Conservation (phyloP, 2,113 vertebrate species). For the Plestiodon gilberti region DNA sequence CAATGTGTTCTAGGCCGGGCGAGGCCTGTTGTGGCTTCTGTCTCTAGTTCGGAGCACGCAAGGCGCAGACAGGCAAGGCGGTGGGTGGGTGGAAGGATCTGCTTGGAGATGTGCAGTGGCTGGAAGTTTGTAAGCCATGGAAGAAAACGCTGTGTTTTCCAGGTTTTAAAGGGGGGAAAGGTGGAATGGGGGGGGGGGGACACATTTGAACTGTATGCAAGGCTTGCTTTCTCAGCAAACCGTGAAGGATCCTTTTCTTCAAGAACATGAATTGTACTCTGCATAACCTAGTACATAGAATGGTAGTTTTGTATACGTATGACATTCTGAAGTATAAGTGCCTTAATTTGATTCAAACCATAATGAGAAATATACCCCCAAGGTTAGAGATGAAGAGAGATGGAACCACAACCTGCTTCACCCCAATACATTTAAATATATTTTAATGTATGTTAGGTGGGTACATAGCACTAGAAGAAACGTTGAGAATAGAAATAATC, state of each 20-base stretch:
- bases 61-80: background rate
- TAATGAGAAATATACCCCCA: background rate
- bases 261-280: background rate
- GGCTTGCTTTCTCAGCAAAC: background rate
- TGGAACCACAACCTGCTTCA: background rate
- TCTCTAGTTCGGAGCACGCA: background rate
- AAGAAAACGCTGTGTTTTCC: background rate
- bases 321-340: background rate
- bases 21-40: background rate
- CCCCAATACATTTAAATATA: background rate
- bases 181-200: too few species aligned
- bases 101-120: background rate
- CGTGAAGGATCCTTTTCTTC: background rate
- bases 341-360: background rate
- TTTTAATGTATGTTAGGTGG: background rate
- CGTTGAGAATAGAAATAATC: background rate
- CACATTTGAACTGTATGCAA: background rate
- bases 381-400: background rate
- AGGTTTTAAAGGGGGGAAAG: background rate
- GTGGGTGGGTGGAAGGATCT: background rate
- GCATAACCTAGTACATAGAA: background rate
- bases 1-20: background rate
- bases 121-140: background rate
- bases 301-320: background rate
- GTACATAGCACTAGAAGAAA: background rate